Percentiles rank a stretch among this genome's conserved stretches.
Conservation (phyloP, 2,113 vertebrate species). For the Actenoides hombroni region DNA sequence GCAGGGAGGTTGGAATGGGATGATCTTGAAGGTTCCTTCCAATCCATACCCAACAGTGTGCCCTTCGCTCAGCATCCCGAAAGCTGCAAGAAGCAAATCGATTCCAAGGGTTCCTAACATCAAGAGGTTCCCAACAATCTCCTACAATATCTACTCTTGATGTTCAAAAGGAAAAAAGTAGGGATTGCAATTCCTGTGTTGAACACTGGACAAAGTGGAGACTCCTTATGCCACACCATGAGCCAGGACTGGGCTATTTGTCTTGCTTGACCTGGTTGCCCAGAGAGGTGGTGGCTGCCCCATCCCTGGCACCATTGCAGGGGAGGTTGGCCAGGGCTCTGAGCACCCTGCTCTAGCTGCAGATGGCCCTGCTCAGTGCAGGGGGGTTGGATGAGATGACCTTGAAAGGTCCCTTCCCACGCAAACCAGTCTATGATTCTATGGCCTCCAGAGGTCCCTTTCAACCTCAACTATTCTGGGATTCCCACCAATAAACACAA, state of each 20-base stretch:
- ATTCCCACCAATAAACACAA: neutral
- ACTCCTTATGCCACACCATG: fast-evolving
- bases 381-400: fast-evolving
- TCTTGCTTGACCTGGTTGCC: neutral
- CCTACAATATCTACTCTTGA: neutral
- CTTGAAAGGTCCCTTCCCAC: neutral
- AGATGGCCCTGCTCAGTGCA: neutral
- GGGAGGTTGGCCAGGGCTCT: fast-evolving
- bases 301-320: neutral
- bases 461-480: neutral
- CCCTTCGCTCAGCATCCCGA: neutral
- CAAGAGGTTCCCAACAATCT: neutral
- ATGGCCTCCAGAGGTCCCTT: neutral
- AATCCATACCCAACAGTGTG: neutral
- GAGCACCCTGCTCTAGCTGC: neutral
- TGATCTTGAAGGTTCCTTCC: too few relatives aligned
- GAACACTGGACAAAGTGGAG: neutral
- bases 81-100: neutral
- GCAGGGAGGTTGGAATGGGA: too few relatives aligned
- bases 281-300: neutral
- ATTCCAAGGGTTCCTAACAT: neutral
- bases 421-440: neutral
- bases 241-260: neutral
- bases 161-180: neutral
- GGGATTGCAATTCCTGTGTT: neutral